A percentile compares a stretch with the other conserved stretches of the same genome.
Evolutionary conservation across 2,113 vertebrate species (phyloP).

Genomic region (Sitta europaea): DNA sequence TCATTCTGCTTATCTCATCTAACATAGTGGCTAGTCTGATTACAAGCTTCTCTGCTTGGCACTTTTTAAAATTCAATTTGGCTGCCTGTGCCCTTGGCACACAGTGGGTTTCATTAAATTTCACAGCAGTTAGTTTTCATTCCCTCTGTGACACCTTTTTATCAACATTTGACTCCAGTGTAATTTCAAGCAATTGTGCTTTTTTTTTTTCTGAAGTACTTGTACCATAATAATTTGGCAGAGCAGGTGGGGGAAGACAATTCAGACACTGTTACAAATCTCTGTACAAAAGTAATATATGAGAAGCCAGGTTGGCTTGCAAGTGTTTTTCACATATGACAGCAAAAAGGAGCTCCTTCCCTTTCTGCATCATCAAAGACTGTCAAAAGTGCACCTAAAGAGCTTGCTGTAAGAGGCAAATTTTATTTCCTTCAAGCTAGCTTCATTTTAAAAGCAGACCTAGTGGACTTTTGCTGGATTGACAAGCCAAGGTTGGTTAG

Average conservation of each 20-base stretch:
- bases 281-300: background rate
- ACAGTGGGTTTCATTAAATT: constrained; percentile 73
- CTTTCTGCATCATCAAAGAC: background rate
- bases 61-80: constrained; percentile 71
- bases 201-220: background rate
- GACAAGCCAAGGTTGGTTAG: background rate
- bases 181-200: constrained; percentile 61
- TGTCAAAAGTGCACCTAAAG: background rate
- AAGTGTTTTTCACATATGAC: background rate
- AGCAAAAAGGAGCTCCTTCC: background rate
- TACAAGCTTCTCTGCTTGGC: constrained; percentile 61
- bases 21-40: constrained; percentile 66
- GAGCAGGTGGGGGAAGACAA: background rate
- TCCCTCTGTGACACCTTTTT: constrained; percentile 62
- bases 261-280: background rate
- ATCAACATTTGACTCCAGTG: constrained; percentile 61
- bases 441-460: background rate
- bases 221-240: constrained; percentile 34
- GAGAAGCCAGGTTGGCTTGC: background rate
- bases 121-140: constrained; percentile 69
- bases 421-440: background rate
- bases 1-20: constrained; percentile 63
- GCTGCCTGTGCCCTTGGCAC: constrained; percentile 67
- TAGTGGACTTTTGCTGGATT: background rate
- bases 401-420: background rate